These are phyloP conservation scores for Paedocypris sp. DNA, from an alignment of 2,113 vertebrate genomes.

Conservation along the genomic window DNA sequence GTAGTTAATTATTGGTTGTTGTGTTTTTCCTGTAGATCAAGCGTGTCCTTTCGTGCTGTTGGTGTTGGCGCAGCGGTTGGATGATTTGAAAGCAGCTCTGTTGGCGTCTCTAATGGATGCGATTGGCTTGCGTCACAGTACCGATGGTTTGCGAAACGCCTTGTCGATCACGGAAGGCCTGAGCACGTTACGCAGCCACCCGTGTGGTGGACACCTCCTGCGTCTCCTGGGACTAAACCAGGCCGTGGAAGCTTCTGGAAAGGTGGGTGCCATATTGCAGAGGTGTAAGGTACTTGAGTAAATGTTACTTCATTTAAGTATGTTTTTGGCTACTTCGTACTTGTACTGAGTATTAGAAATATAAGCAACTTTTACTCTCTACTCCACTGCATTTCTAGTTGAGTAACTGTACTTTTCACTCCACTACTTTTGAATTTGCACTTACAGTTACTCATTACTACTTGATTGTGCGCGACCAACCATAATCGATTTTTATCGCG, in stretches of 20 bases:
- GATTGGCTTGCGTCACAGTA: constrained; percentile 36
- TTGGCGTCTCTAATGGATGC: constrained; percentile 53
- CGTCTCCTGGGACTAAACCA: constrained; percentile 45
- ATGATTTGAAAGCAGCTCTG: constrained; percentile 41
- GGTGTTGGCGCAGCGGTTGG: constrained; percentile 48
- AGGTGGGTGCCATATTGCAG: too few relatives aligned
- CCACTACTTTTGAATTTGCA: too few relatives aligned
- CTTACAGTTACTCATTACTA: too few relatives aligned
- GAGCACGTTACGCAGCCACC: constrained; percentile 41
- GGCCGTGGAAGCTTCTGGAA: neutral
- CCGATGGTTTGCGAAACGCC: constrained; percentile 24
- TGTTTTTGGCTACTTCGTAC: too few relatives aligned
- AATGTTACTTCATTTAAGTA: too few relatives aligned
- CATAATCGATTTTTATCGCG: too few relatives aligned
- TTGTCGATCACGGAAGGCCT: constrained; percentile 49
- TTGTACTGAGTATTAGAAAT: too few relatives aligned
- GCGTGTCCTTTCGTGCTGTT: constrained; percentile 48
- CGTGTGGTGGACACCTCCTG: constrained; percentile 49
- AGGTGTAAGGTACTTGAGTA: too few relatives aligned
- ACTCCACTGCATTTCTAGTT: too few relatives aligned
- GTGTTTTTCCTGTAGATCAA: constrained; percentile 29
- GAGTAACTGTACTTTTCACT: too few relatives aligned
- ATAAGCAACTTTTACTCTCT: too few relatives aligned
- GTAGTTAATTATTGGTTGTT: neutral
- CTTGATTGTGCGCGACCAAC: too few relatives aligned